Conservation (phyloP, 2,888 invertebrate species). For the Phortica okadai region DNA sequence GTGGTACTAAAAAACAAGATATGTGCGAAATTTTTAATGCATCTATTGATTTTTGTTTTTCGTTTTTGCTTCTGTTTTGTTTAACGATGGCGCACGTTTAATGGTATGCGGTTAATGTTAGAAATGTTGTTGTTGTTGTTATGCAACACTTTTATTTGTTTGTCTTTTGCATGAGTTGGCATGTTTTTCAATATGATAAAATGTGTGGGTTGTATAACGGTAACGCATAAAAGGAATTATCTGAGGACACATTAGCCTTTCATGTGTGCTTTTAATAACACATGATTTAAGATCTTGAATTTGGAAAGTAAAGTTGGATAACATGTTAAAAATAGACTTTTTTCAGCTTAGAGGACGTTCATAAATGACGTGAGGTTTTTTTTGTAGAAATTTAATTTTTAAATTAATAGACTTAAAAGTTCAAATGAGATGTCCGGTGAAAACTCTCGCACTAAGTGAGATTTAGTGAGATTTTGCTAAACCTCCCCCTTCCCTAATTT, state of each 20-base stretch:
- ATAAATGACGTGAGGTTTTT: too few species aligned
- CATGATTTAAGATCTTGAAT: too few species aligned
- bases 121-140: neutral
- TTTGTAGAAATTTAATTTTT: too few species aligned
- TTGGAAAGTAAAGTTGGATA: too few species aligned
- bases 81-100: neutral
- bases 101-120: neutral
- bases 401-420: too few species aligned
- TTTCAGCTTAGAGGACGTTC: too few species aligned
- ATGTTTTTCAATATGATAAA: neutral
- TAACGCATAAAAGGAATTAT: neutral
- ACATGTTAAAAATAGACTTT: neutral
- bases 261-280: too few species aligned
- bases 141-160: neutral
- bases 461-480: too few species aligned
- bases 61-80: slow-evolving; percentile 28
- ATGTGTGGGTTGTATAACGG: neutral
- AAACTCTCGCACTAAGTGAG: too few species aligned
- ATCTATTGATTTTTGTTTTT: slow-evolving; percentile 60
- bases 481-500: too few species aligned
- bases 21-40: slow-evolving; percentile 50
- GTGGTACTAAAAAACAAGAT: slow-evolving; percentile 39
- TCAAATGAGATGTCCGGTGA: too few species aligned
- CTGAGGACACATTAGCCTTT: too few species aligned
- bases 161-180: neutral